Evolutionary conservation across 2,797 vertebrate genomes (phyloP).

Genomic region (Acropternis orthonyx): DNA sequence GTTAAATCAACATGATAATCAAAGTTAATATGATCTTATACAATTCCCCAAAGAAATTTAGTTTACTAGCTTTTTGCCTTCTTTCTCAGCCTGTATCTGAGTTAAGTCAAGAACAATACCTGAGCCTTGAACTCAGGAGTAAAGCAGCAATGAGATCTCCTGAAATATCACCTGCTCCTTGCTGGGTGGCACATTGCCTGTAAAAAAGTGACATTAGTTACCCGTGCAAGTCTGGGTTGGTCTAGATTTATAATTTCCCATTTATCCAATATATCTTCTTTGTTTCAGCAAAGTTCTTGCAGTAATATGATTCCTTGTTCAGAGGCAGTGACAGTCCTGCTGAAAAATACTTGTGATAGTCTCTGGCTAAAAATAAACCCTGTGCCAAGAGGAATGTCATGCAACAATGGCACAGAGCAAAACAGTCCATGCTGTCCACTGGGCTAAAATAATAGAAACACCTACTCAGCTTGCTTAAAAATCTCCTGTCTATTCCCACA

Average conservation of each 20-base stretch:
- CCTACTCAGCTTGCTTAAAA: conserved; percentile 11
- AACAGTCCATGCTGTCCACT: background rate
- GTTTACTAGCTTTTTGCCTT: background rate
- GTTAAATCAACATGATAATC: background rate
- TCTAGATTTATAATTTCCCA: conserved; percentile 99
- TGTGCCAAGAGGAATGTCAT: conserved; percentile 82
- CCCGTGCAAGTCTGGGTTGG: conserved; percentile 95
- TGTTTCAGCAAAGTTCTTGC: conserved; percentile 69
- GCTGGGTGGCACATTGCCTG: background rate
- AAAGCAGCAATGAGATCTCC: conserved; percentile 1
- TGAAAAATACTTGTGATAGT: conserved; percentile 81
- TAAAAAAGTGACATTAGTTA: conserved; percentile 76
- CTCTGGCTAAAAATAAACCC: conserved; percentile 90
- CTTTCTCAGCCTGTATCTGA: background rate
- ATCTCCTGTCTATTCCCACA: background rate
- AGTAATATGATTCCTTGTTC: conserved; percentile 74
- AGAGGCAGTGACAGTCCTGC: conserved; percentile 72
- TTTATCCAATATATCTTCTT: conserved; percentile 71
- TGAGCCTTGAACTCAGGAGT: background rate
- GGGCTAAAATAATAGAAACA: background rate
- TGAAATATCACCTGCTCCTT: background rate
- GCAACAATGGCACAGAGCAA: conserved; percentile 79
- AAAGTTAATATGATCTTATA: background rate
- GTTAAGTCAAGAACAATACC: conserved; percentile 19
- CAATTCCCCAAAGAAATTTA: background rate